These are phyloP conservation scores for Leptopilina clavipes DNA, from an alignment of 1,140 invertebrate genomes.

Conservation along the genomic window DNA sequence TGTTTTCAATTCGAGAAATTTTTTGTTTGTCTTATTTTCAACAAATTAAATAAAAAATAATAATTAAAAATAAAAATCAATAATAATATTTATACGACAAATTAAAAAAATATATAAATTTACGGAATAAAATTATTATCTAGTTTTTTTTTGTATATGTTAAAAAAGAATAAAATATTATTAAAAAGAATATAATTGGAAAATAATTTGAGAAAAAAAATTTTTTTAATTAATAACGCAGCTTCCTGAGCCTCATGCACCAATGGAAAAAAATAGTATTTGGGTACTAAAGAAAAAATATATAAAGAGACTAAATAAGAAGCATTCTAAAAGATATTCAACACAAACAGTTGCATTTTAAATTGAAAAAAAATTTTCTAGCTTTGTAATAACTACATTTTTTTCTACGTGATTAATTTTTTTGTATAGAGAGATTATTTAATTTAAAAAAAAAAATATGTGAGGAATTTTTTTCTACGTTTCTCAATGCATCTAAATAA, in stretches of 20 bases:
- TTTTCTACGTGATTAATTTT: neutral
- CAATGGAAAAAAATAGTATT: neutral
- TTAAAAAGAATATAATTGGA: too few relatives aligned
- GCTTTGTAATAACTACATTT: neutral
- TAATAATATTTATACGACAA: neutral
- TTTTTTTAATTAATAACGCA: conserved; percentile 65
- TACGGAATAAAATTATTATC: too few relatives aligned
- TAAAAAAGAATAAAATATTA: too few relatives aligned
- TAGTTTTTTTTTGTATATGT: too few relatives aligned
- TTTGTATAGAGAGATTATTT: neutral
- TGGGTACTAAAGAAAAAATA: conserved; percentile 37
- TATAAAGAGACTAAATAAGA: neutral
- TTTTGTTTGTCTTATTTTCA: neutral
- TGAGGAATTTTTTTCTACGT: conserved; percentile 41
- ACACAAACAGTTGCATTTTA: neutral
- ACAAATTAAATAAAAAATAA: neutral
- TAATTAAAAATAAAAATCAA: neutral
- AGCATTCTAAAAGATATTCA: conserved; percentile 15
- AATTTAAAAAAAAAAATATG: conserved; percentile 45
- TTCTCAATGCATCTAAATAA: conserved; percentile 25
- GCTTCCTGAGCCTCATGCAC: conserved; percentile 73
- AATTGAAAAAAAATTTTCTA: neutral
- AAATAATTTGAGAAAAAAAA: conserved; percentile 12
- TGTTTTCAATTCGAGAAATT: conserved; percentile 17
- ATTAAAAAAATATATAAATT: neutral